Conservation (phyloP, 2,113 vertebrate genomes). For the Mellivora capensis region DNA sequence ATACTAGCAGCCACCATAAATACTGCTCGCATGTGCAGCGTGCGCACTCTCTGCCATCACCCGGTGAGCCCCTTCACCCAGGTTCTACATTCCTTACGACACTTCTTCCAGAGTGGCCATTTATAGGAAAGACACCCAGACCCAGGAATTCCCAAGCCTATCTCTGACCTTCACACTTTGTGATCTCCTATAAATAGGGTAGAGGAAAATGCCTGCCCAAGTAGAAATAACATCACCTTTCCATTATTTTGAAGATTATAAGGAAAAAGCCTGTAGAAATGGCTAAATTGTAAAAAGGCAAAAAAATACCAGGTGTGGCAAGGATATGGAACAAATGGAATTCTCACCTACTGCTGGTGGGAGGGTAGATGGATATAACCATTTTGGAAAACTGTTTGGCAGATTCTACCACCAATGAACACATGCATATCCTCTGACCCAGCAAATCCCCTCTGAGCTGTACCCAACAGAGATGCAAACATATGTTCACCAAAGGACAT, state of each 20-base stretch:
- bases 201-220: not conserved
- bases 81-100: not conserved
- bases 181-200: not conserved
- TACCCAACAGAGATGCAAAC: not conserved
- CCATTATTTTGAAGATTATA: not conserved
- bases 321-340: not conserved
- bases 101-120: not conserved
- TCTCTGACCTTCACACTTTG: not conserved
- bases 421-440: not conserved
- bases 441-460: not conserved
- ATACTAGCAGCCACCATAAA: not conserved
- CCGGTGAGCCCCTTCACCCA: not conserved
- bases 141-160: not conserved
- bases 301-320: not conserved
- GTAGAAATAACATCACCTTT: not conserved
- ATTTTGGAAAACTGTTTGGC: not conserved
- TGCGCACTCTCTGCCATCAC: rapidly evolving
- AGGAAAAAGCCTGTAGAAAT: not conserved
- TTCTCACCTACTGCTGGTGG: not conserved
- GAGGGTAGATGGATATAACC: not conserved
- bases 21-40: not conserved
- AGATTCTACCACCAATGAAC: not conserved
- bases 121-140: not conserved
- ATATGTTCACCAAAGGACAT: not conserved
- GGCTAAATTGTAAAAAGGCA: not conserved